phyloP scores from a whole-genome alignment of 2,797 vertebrate species.

The Sorex maritimensis region DNA sequence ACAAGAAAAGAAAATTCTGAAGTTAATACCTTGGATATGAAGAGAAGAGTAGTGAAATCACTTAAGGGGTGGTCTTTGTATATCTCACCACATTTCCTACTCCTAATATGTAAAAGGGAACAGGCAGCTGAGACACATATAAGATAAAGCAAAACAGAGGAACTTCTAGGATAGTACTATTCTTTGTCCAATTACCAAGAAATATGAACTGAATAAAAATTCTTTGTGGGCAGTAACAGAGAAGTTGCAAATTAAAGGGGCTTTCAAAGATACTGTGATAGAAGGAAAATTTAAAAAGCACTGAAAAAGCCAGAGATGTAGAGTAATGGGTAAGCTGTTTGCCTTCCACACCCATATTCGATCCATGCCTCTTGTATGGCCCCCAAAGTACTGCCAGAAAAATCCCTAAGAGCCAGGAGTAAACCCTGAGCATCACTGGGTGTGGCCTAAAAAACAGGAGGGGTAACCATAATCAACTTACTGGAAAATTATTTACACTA shows the following conservation, averaged over 20 bases:
- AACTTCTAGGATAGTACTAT: conserved; percentile 10
- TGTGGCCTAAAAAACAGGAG: background rate
- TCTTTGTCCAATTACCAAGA: conserved; percentile 4
- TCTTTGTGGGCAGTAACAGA: background rate
- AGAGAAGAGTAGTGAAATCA: conserved; percentile 42
- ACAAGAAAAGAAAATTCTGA: conserved; percentile 28
- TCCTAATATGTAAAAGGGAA: background rate
- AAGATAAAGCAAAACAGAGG: background rate
- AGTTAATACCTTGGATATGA: conserved; percentile 50
- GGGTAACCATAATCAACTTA: conserved; percentile 8
- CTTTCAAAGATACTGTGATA: conserved; percentile 27
- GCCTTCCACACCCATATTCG: no score
- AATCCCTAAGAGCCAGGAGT: no score
- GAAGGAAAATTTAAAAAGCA: conserved; percentile 49
- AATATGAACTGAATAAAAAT: background rate
- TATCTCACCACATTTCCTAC: background rate
- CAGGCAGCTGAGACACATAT: background rate
- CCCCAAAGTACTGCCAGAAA: no score
- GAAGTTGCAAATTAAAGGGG: background rate
- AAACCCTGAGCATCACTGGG: no score
- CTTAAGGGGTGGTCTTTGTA: background rate
- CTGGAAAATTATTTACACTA: background rate
- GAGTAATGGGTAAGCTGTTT: background rate
- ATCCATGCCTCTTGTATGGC: no score
- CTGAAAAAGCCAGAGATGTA: conserved; percentile 12